These are phyloP conservation scores for Zaprionus kolodkinae DNA, from an alignment of 1,140 invertebrate genomes.

Conservation along the genomic window DNA sequence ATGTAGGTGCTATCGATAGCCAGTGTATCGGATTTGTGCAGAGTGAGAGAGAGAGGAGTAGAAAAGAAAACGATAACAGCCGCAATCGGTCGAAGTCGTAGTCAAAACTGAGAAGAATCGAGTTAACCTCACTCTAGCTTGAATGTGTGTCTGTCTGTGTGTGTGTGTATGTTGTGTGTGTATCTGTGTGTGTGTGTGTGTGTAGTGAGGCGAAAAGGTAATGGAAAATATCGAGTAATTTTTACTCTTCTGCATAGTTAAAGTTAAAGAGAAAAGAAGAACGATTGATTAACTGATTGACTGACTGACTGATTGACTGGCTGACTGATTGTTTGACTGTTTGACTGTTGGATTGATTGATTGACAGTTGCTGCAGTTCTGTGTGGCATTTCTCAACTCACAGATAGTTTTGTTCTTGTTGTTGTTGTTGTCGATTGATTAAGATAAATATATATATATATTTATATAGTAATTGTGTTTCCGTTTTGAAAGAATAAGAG, in stretches of 20 bases:
- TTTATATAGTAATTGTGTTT: slow-evolving; percentile 38
- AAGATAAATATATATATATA: neutral
- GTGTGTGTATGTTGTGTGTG: neutral
- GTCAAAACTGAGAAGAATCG: slow-evolving; percentile 9
- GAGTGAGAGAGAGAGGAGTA: neutral
- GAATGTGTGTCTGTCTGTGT: neutral
- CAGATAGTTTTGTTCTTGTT: slow-evolving; percentile 26
- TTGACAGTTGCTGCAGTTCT: slow-evolving; percentile 30
- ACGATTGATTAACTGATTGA: slow-evolving; percentile 17
- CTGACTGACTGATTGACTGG: slow-evolving; percentile 19
- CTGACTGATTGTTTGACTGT: neutral
- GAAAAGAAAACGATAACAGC: slow-evolving; percentile 28
- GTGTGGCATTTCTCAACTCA: slow-evolving; percentile 37
- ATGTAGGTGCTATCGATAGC: slow-evolving; percentile 10
- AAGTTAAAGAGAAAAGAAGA: neutral
- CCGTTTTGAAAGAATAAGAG: slow-evolving; percentile 36
- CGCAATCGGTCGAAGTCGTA: slow-evolving; percentile 3
- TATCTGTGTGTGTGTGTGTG: slow-evolving; percentile 5
- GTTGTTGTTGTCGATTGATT: slow-evolving; percentile 21
- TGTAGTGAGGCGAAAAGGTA: slow-evolving; percentile 13
- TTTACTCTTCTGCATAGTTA: neutral
- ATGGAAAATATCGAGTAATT: slow-evolving; percentile 1
- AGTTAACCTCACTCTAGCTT: slow-evolving; percentile 24
- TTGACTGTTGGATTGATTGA: slow-evolving; percentile 7
- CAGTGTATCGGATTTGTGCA: slow-evolving; percentile 32